Base-by-base conservation (phyloP, 2,888 invertebrate genomes). In the Aphrophora alni region DNA sequence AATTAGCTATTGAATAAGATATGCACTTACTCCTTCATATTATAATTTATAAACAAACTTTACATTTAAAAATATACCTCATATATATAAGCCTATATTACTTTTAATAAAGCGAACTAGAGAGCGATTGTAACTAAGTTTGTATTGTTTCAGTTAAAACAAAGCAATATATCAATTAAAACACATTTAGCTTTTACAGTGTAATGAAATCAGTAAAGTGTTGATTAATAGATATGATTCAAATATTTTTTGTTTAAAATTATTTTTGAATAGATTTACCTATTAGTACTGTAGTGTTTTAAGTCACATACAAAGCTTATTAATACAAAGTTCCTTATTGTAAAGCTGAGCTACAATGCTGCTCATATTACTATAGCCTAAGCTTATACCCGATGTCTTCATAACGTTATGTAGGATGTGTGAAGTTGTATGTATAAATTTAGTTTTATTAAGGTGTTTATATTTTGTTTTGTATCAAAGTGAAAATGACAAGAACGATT, bases 381-480 rank as follows among this genome's bases (percentile, higher is more conserved):
- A 14, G 44, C 44, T 2, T 44, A 44, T 17, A 44, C 44, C 59
- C 21, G 59, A 59, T 59, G 59, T 21, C 59, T 59, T 59, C 59
- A 59, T 44, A 44, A 33, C 3, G 8, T 33, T 14, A 44, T 14
- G 44, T 44, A 44, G 2, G 12, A 44, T 10, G 44, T 44, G 44
- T 44, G 44, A 44, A 44, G 17, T 14, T 44, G 44, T 14, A 14
- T 44, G 10, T 14, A 44, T n/a, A 44, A 44, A 44, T 44, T 14
- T 44, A 14, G 44, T 59, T 59, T 21, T 0, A 21, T 4, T 59
- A 59, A 59, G 59, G 59, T 59, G 59, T 59, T 59, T 59, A 59
- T 59, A 59, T 59, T 59, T 59, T 59, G 59, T 59, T 59, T 59
- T 59, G 59, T 59, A 59, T 59, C 21, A 21, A n/a, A 59, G n/a